phyloP scores from a whole-genome alignment of 2,797 vertebrate genomes.

The Coregonus suidteri region DNA sequence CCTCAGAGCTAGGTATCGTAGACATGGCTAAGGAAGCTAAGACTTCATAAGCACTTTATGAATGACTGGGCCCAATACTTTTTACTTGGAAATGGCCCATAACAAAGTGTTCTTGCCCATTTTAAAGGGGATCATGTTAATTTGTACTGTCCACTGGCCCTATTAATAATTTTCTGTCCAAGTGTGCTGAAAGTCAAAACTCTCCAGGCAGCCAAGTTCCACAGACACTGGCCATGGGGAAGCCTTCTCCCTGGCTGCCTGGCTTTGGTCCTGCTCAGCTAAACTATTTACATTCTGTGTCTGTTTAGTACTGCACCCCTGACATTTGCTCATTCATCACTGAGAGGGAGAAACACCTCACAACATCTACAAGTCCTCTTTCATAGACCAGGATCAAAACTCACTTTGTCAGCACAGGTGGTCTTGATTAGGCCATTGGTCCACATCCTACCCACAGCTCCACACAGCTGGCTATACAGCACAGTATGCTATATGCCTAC shows the following conservation, averaged over 20 bases:
- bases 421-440: not conserved
- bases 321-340: slow-evolving; percentile 27
- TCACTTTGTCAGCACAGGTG: slow-evolving; percentile 41
- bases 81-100: not conserved
- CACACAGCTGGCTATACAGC: not conserved
- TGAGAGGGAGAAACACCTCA: slow-evolving; percentile 22
- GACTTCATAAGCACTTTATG: slow-evolving; percentile 20
- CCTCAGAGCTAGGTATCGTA: slow-evolving; percentile 35
- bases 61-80: not conserved
- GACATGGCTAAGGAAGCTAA: not conserved
- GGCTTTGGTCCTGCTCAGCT: not conserved
- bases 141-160: slow-evolving; percentile 8
- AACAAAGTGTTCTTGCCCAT: slow-evolving; percentile 10
- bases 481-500: not conserved
- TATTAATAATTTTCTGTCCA: not conserved
- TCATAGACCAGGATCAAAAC: slow-evolving; percentile 23
- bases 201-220: slow-evolving; percentile 11
- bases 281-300: slow-evolving; percentile 36
- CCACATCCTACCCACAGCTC: not conserved
- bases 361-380: slow-evolving; percentile 21
- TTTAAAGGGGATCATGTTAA: slow-evolving; percentile 8
- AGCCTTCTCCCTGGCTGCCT: not conserved
- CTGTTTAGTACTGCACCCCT: slow-evolving; percentile 23
- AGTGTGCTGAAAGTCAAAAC: not conserved
- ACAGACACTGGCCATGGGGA: not conserved